A percentile compares a stretch with the other conserved stretches of the same genome.
These are phyloP conservation scores for Anastatus disparis DNA, from an alignment of 1,140 invertebrate genomes.

Conservation along the genomic window DNA sequence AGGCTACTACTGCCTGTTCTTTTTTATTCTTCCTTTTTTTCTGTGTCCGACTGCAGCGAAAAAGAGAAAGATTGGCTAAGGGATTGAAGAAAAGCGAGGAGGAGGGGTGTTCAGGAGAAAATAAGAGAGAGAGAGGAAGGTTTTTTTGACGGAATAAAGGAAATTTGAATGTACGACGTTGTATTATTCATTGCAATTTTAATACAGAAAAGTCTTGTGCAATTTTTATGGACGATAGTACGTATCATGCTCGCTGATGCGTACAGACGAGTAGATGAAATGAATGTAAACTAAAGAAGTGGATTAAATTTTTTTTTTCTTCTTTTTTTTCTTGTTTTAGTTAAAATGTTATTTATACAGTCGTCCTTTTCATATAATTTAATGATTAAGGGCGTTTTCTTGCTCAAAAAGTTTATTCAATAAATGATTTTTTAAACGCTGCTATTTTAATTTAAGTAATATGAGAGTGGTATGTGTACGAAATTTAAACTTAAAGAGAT, in stretches of 20 bases:
- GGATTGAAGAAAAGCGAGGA: not conserved
- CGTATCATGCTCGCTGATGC: not conserved
- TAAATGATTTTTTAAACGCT: too few relatives aligned
- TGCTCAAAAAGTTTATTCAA: too few relatives aligned
- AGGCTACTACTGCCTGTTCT: too few relatives aligned
- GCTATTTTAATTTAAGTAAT: too few relatives aligned
- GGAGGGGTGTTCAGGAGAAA: not conserved
- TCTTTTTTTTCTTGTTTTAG: too few relatives aligned
- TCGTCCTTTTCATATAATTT: too few relatives aligned
- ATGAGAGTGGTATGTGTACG: too few relatives aligned
- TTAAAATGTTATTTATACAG: too few relatives aligned
- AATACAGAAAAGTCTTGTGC: conserved; percentile 27
- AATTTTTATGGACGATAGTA: conserved; percentile 23
- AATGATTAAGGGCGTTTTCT: too few relatives aligned
- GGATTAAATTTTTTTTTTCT: conserved; percentile 17
- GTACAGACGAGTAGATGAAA: not conserved
- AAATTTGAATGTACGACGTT: conserved; percentile 40
- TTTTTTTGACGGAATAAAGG: conserved; percentile 30
- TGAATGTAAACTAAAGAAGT: not conserved
- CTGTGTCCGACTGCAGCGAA: not conserved
- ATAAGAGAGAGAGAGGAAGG: not conserved
- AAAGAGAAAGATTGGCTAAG: conserved; percentile 7
- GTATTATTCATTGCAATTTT: conserved; percentile 42
- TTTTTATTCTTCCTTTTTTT: conserved; percentile 4
- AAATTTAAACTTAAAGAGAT: too few relatives aligned